These are phyloP conservation scores for Hemiprocne comata DNA, from an alignment of 2,113 vertebrate genomes.

Conservation along the genomic window DNA sequence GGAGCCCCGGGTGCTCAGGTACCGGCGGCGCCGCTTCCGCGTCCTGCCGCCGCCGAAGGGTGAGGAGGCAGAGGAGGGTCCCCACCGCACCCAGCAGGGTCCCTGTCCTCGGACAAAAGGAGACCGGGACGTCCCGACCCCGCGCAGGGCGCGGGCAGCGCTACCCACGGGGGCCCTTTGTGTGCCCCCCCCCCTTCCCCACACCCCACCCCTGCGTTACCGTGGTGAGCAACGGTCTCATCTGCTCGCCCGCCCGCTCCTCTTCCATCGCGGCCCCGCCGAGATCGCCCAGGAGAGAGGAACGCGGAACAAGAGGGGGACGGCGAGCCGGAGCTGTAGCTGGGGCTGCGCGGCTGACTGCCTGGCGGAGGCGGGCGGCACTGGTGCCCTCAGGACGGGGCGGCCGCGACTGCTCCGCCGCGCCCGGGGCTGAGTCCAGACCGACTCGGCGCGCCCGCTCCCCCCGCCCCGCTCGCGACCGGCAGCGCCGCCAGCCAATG, in stretches of 20 bases:
- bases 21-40: background rate
- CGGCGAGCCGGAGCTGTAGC: background rate
- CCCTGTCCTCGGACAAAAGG: background rate
- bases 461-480: background rate
- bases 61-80: background rate
- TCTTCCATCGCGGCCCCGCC: slow-evolving; percentile 73
- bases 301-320: background rate
- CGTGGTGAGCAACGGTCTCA: slow-evolving; percentile 82
- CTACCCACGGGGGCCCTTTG: background rate
- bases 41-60: background rate
- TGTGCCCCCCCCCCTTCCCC: background rate
- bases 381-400: background rate
- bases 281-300: background rate
- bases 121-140: background rate
- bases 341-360: background rate
- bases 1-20: background rate
- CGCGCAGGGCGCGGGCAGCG: background rate
- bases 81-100: background rate
- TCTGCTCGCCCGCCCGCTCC: slow-evolving; percentile 79
- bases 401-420: background rate
- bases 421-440: background rate
- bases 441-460: background rate
- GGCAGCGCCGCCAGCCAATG: background rate
- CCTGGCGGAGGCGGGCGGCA: background rate
- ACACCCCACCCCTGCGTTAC: slow-evolving; percentile 50